Base-by-base conservation (phyloP, 1,140 invertebrate species). In the Leptinotarsa undecemlineata region DNA sequence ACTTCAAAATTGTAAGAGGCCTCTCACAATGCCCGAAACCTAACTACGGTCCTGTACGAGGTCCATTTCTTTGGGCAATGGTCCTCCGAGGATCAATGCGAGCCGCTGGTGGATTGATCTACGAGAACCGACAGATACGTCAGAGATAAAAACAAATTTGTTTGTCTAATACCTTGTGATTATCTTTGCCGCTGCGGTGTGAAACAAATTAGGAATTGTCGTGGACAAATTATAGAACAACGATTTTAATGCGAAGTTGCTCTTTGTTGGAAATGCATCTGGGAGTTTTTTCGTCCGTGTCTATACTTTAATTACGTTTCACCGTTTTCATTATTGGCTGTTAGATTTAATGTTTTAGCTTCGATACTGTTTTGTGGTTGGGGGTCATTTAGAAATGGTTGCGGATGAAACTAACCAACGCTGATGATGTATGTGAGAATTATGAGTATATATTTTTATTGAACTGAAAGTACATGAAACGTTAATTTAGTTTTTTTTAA, bases 151-250 rank as follows among this genome's bases (percentile, higher is more conserved):
- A 23, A 68, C 26, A 68, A 42, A 42, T 68, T 15, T 68, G 66
- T 68, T 68, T 68, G 33, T 68, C 66, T 68, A 68, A 68, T 42
- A 68, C 66, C 51, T 47, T 68, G 33, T 68, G 42, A 68, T 68
- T 68, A 68, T 47, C n/a, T 47, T 19, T n/a, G 23, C 66, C 66
- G 66, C 66, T 68, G 23, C 66, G 66, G 66, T 68, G 66, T 68
- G 66, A 68, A 68, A 68, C 66, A 42, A 68, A 68, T 68, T 68
- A 68, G 66, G 66, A 19, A 68, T 42, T 47, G 66, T 68, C 66
- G 42, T 68, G n/a, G 42, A 42, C 23, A 47, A 68, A 68, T 42
- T 68, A 47, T 68, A 57, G 51, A 57, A 57, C 51, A 17, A 57
- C 51, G 51, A 15, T 57, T 57, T 57, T 57, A 57, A 57, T 57